Evolutionary conservation across 2,797 vertebrate genomes (phyloP).

Genomic region (Ctenochaetus hawaiiensis): DNA sequence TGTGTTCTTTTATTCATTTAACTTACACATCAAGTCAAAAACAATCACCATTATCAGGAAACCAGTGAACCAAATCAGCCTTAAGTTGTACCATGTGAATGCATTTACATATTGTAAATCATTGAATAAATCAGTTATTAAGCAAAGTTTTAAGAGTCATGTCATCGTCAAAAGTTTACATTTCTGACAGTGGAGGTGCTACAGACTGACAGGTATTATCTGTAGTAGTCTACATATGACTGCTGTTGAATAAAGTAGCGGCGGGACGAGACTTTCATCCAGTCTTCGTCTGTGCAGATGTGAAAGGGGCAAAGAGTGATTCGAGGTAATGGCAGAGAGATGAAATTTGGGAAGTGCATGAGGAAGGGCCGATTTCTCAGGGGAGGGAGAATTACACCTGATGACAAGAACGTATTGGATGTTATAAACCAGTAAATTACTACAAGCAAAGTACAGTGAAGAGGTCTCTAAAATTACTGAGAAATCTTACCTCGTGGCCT

Average conservation of each 20-base stretch:
- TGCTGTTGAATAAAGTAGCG: constrained; percentile 76
- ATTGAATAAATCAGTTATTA: constrained; percentile 45
- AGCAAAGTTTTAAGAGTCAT: constrained; percentile 1
- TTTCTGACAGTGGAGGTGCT: neutral
- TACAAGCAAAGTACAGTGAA: too few species aligned
- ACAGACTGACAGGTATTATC: constrained; percentile 37
- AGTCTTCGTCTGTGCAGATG: constrained; percentile 48
- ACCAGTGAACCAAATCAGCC: constrained; percentile 21
- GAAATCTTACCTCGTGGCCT: constrained; percentile 47
- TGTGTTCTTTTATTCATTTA: constrained; percentile 20
- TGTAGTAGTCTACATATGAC: constrained; percentile 76
- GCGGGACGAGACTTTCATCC: constrained; percentile 18
- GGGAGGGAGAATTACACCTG: constrained; percentile 73
- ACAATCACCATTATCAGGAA: constrained; percentile 22
- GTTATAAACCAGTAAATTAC: neutral
- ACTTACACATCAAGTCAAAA: neutral
- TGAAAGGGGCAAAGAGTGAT: constrained; percentile 72
- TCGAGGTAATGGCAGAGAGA: constrained; percentile 70
- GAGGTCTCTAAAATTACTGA: neutral
- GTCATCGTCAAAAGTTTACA: neutral
- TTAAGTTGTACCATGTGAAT: constrained; percentile 28
- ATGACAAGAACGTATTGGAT: neutral
- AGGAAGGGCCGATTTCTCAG: constrained; percentile 61
- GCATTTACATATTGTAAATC: constrained; percentile 10
- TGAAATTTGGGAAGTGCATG: constrained; percentile 61